phyloP scores from a whole-genome alignment of 2,113 vertebrate genomes.

The Laterallus jamaicensis region DNA sequence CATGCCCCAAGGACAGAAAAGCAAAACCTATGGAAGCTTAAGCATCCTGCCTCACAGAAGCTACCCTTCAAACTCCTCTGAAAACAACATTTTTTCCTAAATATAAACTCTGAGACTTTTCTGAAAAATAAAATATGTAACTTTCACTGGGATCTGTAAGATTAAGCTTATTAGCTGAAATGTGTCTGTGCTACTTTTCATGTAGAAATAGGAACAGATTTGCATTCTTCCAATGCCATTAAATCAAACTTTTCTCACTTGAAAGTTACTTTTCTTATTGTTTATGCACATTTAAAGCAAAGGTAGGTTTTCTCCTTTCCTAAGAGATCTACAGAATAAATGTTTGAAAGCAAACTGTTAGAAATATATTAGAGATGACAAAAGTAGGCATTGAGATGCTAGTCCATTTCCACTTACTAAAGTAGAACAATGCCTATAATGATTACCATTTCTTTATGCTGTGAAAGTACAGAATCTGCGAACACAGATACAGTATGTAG shows the following conservation, averaged over 20 bases:
- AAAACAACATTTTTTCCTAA: background rate
- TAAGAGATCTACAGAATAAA: background rate
- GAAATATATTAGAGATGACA: background rate
- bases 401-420: slow-evolving; percentile 23
- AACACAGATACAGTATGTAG: background rate
- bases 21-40: background rate
- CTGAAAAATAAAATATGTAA: background rate
- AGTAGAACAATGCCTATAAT: background rate
- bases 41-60: slow-evolving; percentile 2
- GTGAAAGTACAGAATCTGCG: background rate
- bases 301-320: background rate
- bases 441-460: background rate
- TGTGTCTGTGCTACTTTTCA: background rate
- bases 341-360: background rate
- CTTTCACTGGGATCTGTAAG: background rate
- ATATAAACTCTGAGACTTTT: background rate
- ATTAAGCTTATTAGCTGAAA: background rate
- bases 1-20: slow-evolving; percentile 25
- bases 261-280: background rate
- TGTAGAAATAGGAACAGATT: background rate
- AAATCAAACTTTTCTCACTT: background rate
- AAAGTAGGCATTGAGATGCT: slow-evolving; percentile 13
- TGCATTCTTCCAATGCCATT: background rate
- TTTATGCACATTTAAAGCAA: background rate
- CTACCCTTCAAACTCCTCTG: background rate